Percentiles rank a stretch among this genome's conserved stretches.
Evolutionary conservation across 2,797 vertebrate genomes (phyloP).

Genomic region (Mus caroli): DNA sequence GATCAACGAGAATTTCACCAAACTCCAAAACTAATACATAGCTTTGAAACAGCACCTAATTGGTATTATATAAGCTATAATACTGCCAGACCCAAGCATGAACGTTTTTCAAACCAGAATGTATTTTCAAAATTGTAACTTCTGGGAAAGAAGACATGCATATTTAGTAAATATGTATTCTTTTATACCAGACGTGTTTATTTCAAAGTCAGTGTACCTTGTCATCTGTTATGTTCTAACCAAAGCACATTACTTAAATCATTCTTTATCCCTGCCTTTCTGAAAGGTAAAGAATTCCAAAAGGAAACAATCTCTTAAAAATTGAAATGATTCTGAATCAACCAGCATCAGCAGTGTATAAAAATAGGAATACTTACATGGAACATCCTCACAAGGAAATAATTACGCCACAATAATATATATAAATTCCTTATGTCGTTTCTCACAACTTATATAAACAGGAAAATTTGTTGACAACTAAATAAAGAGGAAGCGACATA

Average conservation of each 20-base stretch:
- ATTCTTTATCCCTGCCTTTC: slow-evolving; percentile 31
- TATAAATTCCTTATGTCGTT: neutral
- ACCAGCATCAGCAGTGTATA: slow-evolving; percentile 28
- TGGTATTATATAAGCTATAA: slow-evolving; percentile 61
- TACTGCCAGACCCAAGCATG: slow-evolving; percentile 52
- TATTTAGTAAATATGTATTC: slow-evolving; percentile 62
- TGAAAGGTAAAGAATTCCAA: slow-evolving; percentile 20
- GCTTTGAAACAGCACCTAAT: slow-evolving; percentile 57
- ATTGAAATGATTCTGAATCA: slow-evolving; percentile 48
- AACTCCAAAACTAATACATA: slow-evolving; percentile 68
- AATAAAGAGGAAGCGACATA: slow-evolving; percentile 8
- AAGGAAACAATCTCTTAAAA: slow-evolving; percentile 53
- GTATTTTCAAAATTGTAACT: slow-evolving; percentile 53
- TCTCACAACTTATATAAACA: neutral
- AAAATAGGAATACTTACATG: slow-evolving; percentile 24
- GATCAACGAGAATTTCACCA: slow-evolving; percentile 44
- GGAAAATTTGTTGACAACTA: slow-evolving; percentile 9
- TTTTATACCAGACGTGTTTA: slow-evolving; percentile 70
- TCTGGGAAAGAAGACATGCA: slow-evolving; percentile 27
- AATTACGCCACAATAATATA: neutral
- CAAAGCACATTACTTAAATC: slow-evolving; percentile 33
- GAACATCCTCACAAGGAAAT: neutral
- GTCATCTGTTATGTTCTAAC: slow-evolving; percentile 61
- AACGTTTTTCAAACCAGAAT: slow-evolving; percentile 66
- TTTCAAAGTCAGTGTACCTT: slow-evolving; percentile 65